Conservation (phyloP, 2,797 vertebrate species). For the Sebastes nivosus region DNA sequence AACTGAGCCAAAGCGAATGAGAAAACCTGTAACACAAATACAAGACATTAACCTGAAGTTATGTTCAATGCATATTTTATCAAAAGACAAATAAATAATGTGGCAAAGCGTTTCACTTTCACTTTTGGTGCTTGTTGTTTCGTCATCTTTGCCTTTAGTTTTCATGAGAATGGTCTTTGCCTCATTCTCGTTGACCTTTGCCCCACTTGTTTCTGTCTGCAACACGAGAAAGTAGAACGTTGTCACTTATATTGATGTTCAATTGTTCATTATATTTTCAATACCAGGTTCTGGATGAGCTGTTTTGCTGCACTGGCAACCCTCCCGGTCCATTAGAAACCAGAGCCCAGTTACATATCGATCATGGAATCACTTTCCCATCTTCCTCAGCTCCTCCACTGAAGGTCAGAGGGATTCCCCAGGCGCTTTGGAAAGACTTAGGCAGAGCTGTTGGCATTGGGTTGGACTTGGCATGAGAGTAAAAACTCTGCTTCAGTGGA, state of each 20-base stretch:
- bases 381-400: not conserved
- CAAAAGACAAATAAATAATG: too few relatives aligned
- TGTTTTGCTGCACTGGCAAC: not conserved
- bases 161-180: not conserved
- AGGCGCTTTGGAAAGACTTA: not conserved
- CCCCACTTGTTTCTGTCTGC: not conserved
- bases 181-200: not conserved
- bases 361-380: constrained; percentile 7
- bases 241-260: not conserved
- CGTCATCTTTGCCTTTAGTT: not conserved
- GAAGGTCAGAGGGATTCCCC: constrained; percentile 29
- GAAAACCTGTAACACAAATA: too few relatives aligned
- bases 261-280: not conserved
- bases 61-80: too few relatives aligned
- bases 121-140: too few relatives aligned
- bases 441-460: not conserved
- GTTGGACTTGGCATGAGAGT: not conserved
- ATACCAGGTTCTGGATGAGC: not conserved
- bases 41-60: too few relatives aligned
- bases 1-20: too few relatives aligned
- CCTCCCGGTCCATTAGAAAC: constrained; percentile 28
- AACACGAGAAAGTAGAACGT: not conserved
- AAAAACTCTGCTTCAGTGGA: not conserved
- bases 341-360: not conserved
- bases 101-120: too few relatives aligned